Percentiles rank a stretch among this genome's conserved stretches.
phyloP scores from a whole-genome alignment of 2,113 vertebrate species.

The Holacanthus passer region DNA sequence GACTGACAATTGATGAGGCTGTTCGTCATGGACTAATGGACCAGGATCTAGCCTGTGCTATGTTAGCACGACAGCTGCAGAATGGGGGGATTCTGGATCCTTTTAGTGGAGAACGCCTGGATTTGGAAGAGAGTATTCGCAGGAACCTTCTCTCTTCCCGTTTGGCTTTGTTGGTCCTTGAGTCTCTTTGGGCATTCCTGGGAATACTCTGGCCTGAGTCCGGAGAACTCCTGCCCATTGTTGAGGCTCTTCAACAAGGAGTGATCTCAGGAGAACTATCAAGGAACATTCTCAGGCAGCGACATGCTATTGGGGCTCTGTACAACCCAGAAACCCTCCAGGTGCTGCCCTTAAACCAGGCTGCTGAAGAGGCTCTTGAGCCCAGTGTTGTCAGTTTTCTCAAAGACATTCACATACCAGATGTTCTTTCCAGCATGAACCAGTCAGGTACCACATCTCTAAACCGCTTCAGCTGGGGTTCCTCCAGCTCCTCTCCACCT shows the following conservation, averaged over 20 bases:
- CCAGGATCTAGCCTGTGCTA: slow-evolving; percentile 90
- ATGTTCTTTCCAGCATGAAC: slow-evolving; percentile 83
- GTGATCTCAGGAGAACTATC: slow-evolving; percentile 87
- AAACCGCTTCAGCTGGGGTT: slow-evolving; percentile 73
- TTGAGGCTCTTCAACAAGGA: slow-evolving; percentile 90
- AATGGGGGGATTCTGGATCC: slow-evolving; percentile 90
- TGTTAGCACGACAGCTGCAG: slow-evolving; percentile 90
- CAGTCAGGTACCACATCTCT: slow-evolving; percentile 74
- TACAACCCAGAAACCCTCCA: slow-evolving; percentile 87
- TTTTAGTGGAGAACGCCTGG: slow-evolving; percentile 84
- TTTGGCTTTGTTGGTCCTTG: slow-evolving; percentile 88
- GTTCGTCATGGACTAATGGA: slow-evolving; percentile 88
- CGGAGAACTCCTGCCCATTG: slow-evolving; percentile 87
- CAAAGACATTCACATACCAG: slow-evolving; percentile 84
- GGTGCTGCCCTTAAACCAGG: slow-evolving; percentile 85
- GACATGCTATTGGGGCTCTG: slow-evolving; percentile 85
- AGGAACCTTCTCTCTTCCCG: slow-evolving; percentile 86
- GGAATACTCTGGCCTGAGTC: slow-evolving; percentile 93
- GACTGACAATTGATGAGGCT: slow-evolving; percentile 88
- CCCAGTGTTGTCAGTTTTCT: slow-evolving; percentile 80
- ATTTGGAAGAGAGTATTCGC: slow-evolving; percentile 88
- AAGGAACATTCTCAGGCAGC: slow-evolving; percentile 84
- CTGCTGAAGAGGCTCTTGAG: slow-evolving; percentile 84
- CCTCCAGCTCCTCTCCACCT: slow-evolving; percentile 71
- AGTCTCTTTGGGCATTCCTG: slow-evolving; percentile 88